Evolutionary conservation across 2,113 vertebrate species (phyloP).

Genomic region (Aptenodytes patagonicus): DNA sequence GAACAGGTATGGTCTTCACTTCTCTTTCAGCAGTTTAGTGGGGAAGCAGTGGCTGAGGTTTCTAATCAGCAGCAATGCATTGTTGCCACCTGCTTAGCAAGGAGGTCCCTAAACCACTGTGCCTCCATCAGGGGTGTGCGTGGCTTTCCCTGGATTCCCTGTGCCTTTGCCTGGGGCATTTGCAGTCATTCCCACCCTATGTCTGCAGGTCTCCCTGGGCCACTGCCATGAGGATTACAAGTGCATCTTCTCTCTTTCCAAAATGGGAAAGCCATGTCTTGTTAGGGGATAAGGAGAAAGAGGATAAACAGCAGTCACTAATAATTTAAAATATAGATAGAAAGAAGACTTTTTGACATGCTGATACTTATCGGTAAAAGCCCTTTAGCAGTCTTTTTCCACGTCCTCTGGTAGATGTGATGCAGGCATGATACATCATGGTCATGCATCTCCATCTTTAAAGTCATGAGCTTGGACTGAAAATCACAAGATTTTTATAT

Average conservation of each 20-base stretch:
- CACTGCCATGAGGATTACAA: not conserved
- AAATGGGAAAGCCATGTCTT: not conserved
- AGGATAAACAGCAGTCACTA: not conserved
- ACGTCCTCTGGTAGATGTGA: not conserved
- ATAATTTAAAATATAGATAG: not conserved
- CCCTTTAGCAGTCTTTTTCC: not conserved
- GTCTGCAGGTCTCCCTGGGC: not conserved
- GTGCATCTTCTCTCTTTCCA: not conserved
- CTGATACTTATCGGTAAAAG: not conserved
- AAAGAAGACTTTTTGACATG: not conserved
- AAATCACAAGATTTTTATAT: not conserved
- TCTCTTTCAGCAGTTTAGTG: not conserved
- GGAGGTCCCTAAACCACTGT: not conserved
- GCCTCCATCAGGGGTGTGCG: rapidly evolving
- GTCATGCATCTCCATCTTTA: not conserved
- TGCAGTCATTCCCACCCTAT: no score
- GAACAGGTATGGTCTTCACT: not conserved
- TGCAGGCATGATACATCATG: not conserved
- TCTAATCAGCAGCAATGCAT: not conserved
- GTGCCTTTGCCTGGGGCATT: not conserved
- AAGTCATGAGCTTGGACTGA: not conserved
- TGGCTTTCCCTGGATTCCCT: not conserved
- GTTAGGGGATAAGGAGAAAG: not conserved
- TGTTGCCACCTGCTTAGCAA: not conserved
- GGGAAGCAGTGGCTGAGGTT: not conserved